Evolutionary conservation across 2,113 vertebrate genomes (phyloP).

Genomic region (Vidua chalybeata): DNA sequence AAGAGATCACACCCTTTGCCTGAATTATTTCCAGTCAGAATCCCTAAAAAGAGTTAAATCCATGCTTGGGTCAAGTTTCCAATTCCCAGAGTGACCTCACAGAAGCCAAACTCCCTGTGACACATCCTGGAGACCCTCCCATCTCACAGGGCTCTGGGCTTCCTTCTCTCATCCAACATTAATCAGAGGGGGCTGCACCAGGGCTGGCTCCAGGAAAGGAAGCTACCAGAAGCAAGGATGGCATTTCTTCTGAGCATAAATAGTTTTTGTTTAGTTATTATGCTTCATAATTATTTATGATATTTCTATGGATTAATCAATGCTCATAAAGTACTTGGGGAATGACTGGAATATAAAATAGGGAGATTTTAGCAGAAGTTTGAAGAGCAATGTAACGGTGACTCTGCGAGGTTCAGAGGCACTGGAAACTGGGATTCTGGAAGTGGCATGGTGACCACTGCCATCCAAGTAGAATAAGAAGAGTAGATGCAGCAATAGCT

Average conservation of each 20-base stretch:
- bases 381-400: rapidly evolving
- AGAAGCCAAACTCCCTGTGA: background rate
- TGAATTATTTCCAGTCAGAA: background rate
- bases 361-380: background rate
- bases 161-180: background rate
- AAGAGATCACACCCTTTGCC: background rate
- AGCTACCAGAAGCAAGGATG: background rate
- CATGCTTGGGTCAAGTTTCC: rapidly evolving
- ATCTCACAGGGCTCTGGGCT: background rate
- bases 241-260: background rate
- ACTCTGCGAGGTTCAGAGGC: background rate
- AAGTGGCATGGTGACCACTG: background rate
- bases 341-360: slow-evolving; percentile 4
- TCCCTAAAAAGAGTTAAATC: background rate
- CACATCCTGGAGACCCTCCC: background rate
- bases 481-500: background rate
- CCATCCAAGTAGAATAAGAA: background rate
- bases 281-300: slow-evolving; percentile 51
- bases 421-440: background rate
- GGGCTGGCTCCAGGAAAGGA: background rate
- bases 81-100: background rate
- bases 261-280: slow-evolving; percentile 55
- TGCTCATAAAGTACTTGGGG: background rate
- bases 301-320: slow-evolving; percentile 61
- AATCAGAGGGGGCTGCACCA: background rate